These are phyloP conservation scores for Triplophysa dalaica DNA, from an alignment of 2,113 vertebrate genomes.

Conservation along the genomic window DNA sequence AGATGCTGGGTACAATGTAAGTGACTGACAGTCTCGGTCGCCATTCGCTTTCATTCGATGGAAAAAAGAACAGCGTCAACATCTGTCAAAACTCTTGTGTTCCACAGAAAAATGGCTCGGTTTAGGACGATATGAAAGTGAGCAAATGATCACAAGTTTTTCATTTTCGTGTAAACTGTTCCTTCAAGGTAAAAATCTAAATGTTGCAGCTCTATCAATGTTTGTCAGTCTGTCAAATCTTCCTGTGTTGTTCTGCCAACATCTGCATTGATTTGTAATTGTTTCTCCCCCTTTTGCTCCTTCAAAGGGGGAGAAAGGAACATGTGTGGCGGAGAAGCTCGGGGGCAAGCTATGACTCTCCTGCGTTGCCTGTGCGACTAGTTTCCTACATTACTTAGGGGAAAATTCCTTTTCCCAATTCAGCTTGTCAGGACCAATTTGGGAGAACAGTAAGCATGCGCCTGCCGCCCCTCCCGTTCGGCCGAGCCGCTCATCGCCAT, in stretches of 20 bases:
- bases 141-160: slow-evolving; percentile 32
- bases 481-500: slow-evolving; percentile 82
- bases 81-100: too few species aligned
- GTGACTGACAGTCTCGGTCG: too few species aligned
- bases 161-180: too few species aligned
- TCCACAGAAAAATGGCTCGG: too few species aligned
- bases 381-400: slow-evolving; percentile 88
- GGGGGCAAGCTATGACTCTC: slow-evolving; percentile 18
- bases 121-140: not conserved
- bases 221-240: slow-evolving; percentile 12
- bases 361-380: slow-evolving; percentile 70
- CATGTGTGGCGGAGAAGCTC: slow-evolving; percentile 15
- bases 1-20: too few species aligned
- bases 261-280: slow-evolving; percentile 28
- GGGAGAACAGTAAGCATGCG: slow-evolving; percentile 89
- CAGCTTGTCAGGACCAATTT: slow-evolving; percentile 92
- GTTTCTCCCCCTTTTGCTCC: slow-evolving; percentile 8
- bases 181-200: not conserved
- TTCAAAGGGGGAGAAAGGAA: slow-evolving; percentile 8
- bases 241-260: slow-evolving; percentile 40
- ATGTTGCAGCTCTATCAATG: not conserved
- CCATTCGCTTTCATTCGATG: too few species aligned
- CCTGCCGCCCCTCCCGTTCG: slow-evolving; percentile 64
- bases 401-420: slow-evolving; percentile 90
- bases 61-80: too few species aligned